A percentile compares a stretch with the other conserved stretches of the same genome.
Conservation (phyloP, 1,140 invertebrate genomes). For the Caenorhabditis briggsae region DNA sequence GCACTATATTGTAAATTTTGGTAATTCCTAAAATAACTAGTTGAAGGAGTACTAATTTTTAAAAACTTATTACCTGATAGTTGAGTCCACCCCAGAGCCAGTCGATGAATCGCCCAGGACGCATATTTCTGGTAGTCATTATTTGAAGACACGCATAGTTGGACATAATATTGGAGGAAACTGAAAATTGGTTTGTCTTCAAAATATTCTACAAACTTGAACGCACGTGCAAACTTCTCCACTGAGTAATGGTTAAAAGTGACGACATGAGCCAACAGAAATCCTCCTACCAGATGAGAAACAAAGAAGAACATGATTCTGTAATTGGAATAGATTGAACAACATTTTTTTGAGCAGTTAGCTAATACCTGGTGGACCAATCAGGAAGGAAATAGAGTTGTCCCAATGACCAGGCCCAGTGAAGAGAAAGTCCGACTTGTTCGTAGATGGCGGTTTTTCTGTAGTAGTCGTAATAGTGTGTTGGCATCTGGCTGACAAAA, state of each 20-base stretch:
- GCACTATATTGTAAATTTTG: no score
- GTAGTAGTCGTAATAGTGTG: constrained; percentile 70
- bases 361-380: constrained; percentile 59
- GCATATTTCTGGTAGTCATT: constrained; percentile 78
- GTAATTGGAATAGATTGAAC: neutral
- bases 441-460: constrained; percentile 58
- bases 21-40: no score
- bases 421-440: constrained; percentile 67
- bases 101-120: constrained; percentile 75
- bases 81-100: constrained; percentile 78
- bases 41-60: no score
- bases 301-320: constrained; percentile 62
- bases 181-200: constrained; percentile 63
- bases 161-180: constrained; percentile 75
- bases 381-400: constrained; percentile 76
- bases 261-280: constrained; percentile 76
- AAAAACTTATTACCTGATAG: constrained; percentile 68
- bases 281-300: constrained; percentile 66
- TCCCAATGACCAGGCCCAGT: constrained; percentile 72
- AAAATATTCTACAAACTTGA: constrained; percentile 1
- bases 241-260: constrained; percentile 78
- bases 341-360: neutral
- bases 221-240: constrained; percentile 75
- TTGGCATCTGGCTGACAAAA: constrained; percentile 73
- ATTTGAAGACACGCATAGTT: constrained; percentile 77